These are phyloP conservation scores for Rhinogobio ventralis DNA, from an alignment of 2,797 vertebrate species.

Conservation along the genomic window DNA sequence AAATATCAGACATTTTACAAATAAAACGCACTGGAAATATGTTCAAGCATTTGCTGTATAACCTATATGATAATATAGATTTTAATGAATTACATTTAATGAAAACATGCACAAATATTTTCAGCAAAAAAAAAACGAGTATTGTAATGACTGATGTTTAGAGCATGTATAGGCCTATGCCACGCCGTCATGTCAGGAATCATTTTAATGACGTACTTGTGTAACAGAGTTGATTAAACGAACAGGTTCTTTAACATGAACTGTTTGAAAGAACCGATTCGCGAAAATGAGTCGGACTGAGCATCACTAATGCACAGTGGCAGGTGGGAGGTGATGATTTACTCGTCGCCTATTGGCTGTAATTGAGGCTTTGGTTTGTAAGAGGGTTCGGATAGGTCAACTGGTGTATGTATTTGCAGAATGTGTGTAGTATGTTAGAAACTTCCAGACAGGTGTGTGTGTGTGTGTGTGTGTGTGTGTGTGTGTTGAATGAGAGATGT, in stretches of 20 bases:
- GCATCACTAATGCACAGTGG: too few relatives aligned
- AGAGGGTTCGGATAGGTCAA: background rate
- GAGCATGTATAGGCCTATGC: background rate
- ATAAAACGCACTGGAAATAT: too few relatives aligned
- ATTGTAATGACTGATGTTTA: background rate
- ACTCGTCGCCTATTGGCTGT: conserved; percentile 40
- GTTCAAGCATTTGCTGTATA: too few relatives aligned
- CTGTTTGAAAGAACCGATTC: conserved; percentile 23
- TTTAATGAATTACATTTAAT: too few relatives aligned
- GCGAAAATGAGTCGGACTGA: background rate
- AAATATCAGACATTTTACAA: too few relatives aligned
- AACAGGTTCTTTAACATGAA: background rate
- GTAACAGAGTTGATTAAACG: background rate
- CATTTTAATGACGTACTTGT: background rate
- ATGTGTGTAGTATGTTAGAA: background rate
- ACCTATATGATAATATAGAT: too few relatives aligned
- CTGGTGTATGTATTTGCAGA: background rate
- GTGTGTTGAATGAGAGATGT: background rate
- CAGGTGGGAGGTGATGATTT: conserved; percentile 30
- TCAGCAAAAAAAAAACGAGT: too few relatives aligned
- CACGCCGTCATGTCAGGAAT: too few relatives aligned
- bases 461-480: background rate
- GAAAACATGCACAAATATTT: too few relatives aligned
- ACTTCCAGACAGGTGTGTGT: background rate
- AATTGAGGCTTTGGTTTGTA: background rate